Percentiles rank a stretch among this genome's conserved stretches.
Conservation (phyloP, 2,888 invertebrate genomes). For the Eristalis intricaria region DNA sequence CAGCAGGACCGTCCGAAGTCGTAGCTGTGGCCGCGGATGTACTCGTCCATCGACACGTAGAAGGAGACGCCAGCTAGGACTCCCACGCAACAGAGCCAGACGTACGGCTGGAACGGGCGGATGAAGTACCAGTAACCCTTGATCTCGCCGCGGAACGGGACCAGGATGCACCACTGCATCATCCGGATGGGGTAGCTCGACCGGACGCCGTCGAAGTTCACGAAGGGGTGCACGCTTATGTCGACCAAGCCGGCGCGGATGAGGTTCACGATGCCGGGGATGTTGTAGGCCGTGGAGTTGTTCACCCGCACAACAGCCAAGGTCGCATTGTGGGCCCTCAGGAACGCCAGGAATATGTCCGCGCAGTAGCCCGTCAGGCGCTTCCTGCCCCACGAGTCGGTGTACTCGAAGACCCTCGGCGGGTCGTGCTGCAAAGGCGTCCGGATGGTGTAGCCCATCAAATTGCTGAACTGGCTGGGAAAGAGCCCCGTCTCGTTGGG, state of each 20-base stretch:
- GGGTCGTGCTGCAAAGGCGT: constrained; percentile 73
- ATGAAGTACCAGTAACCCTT: constrained; percentile 74
- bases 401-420: constrained; percentile 73
- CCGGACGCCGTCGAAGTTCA: constrained; percentile 58
- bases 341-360: constrained; percentile 70
- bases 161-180: constrained; percentile 73
- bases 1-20: constrained; percentile 70
- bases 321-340: constrained; percentile 73
- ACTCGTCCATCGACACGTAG: constrained; percentile 46
- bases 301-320: constrained; percentile 58
- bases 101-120: constrained; percentile 71
- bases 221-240: constrained; percentile 73
- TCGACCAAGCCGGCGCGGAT: constrained; percentile 72
- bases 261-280: constrained; percentile 66
- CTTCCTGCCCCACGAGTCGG: constrained; percentile 7
- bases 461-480: constrained; percentile 71
- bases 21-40: neutral
- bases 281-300: constrained; percentile 68
- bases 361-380: constrained; percentile 73
- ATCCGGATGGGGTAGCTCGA: constrained; percentile 74
- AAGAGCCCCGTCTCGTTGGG: constrained; percentile 47
- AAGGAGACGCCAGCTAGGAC: constrained; percentile 64
- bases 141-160: constrained; percentile 73
- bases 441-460: constrained; percentile 71
- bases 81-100: constrained; percentile 72